These are phyloP conservation scores for Euwallacea similis DNA, from an alignment of 1,140 invertebrate species.

Conservation along the genomic window DNA sequence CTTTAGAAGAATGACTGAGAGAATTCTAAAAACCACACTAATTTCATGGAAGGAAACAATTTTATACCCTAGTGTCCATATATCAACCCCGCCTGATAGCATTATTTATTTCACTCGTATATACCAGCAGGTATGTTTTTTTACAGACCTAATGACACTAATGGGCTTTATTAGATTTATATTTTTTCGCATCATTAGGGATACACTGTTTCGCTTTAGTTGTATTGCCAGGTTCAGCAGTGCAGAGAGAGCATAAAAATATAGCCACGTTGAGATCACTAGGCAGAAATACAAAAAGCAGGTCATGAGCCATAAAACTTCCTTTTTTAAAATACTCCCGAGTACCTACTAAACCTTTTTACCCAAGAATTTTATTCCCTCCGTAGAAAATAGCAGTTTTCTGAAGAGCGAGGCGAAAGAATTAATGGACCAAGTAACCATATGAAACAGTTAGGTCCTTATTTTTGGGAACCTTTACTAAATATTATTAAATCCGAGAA, in stretches of 20 bases:
- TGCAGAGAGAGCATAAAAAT: neutral
- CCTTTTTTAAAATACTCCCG: conserved; percentile 13
- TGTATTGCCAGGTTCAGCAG: neutral
- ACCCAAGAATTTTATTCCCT: conserved; percentile 13
- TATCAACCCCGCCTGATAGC: too few species aligned
- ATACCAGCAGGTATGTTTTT: neutral
- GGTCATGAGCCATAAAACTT: conserved; percentile 1
- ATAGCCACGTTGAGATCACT: neutral
- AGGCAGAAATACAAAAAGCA: conserved; percentile 1
- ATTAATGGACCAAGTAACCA: conserved; percentile 30
- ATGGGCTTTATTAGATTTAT: neutral
- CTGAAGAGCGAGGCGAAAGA: conserved; percentile 13
- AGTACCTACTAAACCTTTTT: conserved; percentile 27
- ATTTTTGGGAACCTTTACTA: conserved; percentile 25
- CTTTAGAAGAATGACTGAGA: neutral
- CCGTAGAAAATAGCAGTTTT: conserved; percentile 18
- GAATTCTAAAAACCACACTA: neutral
- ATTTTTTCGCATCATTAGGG: conserved; percentile 4
- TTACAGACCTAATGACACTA: neutral
- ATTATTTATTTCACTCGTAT: too few species aligned
- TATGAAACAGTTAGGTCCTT: conserved; percentile 24
- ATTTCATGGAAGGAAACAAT: neutral
- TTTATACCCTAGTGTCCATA: neutral
- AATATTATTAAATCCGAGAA: conserved; percentile 31
- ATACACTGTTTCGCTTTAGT: neutral